Evolutionary conservation across 2,113 vertebrate species (phyloP).

Genomic region (Pardalotus punctatus): DNA sequence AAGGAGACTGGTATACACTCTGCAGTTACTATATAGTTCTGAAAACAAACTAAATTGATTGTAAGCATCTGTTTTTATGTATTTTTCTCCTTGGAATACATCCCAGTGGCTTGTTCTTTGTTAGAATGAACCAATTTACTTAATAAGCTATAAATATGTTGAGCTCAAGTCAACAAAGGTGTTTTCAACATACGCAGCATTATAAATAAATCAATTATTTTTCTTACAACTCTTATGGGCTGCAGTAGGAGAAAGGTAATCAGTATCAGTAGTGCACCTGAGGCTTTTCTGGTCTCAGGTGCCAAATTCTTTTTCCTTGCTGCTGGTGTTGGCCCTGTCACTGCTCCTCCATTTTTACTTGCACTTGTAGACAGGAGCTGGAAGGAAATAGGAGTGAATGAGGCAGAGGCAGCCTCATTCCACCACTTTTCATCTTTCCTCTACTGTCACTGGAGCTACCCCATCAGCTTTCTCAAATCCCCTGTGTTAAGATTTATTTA

Average conservation of each 20-base stretch:
- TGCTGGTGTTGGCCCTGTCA: neutral
- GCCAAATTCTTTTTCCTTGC: conserved; percentile 26
- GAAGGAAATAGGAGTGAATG: neutral
- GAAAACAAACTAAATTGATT: conserved; percentile 45
- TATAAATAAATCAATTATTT: conserved; percentile 46
- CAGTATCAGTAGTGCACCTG: conserved; percentile 16
- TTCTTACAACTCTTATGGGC: conserved; percentile 5
- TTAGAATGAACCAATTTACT: conserved; percentile 44
- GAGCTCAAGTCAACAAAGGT: conserved; percentile 52
- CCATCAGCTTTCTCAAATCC: neutral
- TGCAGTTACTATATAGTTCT: neutral
- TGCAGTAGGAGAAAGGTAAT: conserved; percentile 40
- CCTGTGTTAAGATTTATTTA: conserved; percentile 9
- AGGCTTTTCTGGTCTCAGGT: conserved; percentile 19
- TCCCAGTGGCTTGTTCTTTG: conserved; percentile 46
- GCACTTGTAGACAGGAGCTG: neutral
- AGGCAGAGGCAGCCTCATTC: neutral
- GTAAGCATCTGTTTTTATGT: conserved; percentile 31
- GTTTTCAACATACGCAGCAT: conserved; percentile 26
- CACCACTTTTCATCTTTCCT: neutral
- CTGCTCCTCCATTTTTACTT: neutral
- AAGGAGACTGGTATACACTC: neutral
- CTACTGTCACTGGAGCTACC: neutral
- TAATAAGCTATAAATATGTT: conserved; percentile 62
- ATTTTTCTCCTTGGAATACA: conserved; percentile 30